Percentiles rank a stretch among this genome's conserved stretches.
Evolutionary conservation across 2,888 invertebrate species (phyloP).

Genomic region (Molorchus minor): DNA sequence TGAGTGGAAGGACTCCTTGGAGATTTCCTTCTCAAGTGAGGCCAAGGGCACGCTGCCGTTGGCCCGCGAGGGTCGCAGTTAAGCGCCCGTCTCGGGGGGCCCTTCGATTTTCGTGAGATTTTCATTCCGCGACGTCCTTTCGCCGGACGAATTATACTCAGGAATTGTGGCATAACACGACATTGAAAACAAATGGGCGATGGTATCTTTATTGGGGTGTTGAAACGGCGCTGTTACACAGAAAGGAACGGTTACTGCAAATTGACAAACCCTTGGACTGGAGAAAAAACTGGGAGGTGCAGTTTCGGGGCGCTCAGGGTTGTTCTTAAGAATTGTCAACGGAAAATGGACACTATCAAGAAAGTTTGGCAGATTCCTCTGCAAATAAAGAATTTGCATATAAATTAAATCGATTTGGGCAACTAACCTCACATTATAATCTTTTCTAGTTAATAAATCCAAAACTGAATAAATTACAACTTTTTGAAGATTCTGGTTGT

Average conservation of each 20-base stretch:
- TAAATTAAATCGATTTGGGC: no score
- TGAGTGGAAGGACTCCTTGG: conserved; percentile 11
- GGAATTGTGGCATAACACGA: not conserved
- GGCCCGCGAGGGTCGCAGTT: conserved; percentile 5
- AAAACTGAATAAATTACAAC: no score
- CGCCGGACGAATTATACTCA: not conserved
- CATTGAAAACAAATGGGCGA: not conserved
- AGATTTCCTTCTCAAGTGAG: conserved; percentile 4
- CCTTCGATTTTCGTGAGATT: not conserved
- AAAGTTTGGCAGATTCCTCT: no score
- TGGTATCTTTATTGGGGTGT: not conserved
- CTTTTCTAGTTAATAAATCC: no score
- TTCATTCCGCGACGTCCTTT: not conserved
- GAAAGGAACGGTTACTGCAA: not conserved
- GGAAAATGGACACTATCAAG: no score
- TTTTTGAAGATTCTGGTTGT: no score
- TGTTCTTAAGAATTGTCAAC: no score
- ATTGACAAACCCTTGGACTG: no score
- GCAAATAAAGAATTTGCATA: no score
- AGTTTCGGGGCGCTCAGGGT: no score
- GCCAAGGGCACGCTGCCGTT: not conserved
- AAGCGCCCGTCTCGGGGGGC: not conserved
- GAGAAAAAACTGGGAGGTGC: no score
- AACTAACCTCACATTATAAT: no score
- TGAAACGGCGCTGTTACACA: not conserved